Evolutionary conservation across 2,888 invertebrate genomes (phyloP), one percentile per base, ranked within the genome.

Genomic region (Apotomis betuletana): DNA sequence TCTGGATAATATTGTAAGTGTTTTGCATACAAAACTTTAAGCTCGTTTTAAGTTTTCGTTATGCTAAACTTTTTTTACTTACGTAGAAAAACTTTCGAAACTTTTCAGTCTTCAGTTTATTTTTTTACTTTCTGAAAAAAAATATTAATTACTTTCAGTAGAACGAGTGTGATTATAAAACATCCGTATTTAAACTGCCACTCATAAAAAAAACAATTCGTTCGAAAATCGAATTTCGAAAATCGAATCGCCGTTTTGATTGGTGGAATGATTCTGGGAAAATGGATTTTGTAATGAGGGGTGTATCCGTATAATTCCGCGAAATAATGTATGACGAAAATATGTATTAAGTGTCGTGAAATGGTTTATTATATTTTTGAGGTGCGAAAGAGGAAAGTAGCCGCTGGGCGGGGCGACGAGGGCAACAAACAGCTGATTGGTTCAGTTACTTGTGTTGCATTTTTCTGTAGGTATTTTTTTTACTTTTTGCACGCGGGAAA

Each of bases 361-460:
- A 85, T 84, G 80, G 85, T 84, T 79, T 80, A 81, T 81, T 81
- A 82, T 86, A 86, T 89, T 91, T 90, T 90, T 88, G 85, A 85
- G 84, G 87, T 85, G 87, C 84, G 87, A 85, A 86, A 89, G 82
- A 85, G 89, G 87, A 90, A 91, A 91, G 87, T 88, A 85, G 82
- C 81, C 82, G 79, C 82, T 83, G 91, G 91, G 92, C 91, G 91
- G 90, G 87, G 90, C 91, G 85, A 81, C 76, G 83, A 81, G 75
- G 80, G 83, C 83, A 82, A 86, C 90, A 83, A 90, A 87, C 91
- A 90, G 90, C 90, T 90, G 91, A 92, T 92, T 92, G 92, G 92
- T 86, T 87, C 87, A 79, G 80, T 83, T 85, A 87, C 87, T 86
- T 89, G 89, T 89, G 91, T 89, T 87, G 86, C 87, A 85, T 89